Evolutionary conservation across 1,140 invertebrate genomes (phyloP).

Genomic region (silkworm (Bombyx mori)): ASM3026992v2 NC_085131.1:10317501-10318000

Average conservation of each 20-base stretch:
- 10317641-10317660: conserved; percentile 57
- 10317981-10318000: conserved; percentile 64
- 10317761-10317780: conserved; percentile 68
- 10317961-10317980: conserved; percentile 56
- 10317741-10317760: conserved; percentile 57
- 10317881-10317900: conserved; percentile 65
- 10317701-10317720: too few relatives aligned
- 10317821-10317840: conserved; percentile 71
- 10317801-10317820: conserved; percentile 70
- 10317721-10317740: conserved; percentile 42
- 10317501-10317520: conserved; percentile 64
- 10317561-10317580: conserved; percentile 70
- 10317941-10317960: conserved; percentile 62
- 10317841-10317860: conserved; percentile 69
- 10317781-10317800: conserved; percentile 71
- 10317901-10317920: conserved; percentile 67
- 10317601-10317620: conserved; percentile 69
- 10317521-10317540: conserved; percentile 71
- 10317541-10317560: conserved; percentile 69
- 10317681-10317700: neutral
- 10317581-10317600: conserved; percentile 69
- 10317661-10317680: conserved; percentile 18
- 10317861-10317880: conserved; percentile 57
- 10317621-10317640: conserved; percentile 65
- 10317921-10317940: conserved; percentile 71